Conservation (phyloP, 2,888 invertebrate genomes). For the Venustoraphidia nigricollis region DNA sequence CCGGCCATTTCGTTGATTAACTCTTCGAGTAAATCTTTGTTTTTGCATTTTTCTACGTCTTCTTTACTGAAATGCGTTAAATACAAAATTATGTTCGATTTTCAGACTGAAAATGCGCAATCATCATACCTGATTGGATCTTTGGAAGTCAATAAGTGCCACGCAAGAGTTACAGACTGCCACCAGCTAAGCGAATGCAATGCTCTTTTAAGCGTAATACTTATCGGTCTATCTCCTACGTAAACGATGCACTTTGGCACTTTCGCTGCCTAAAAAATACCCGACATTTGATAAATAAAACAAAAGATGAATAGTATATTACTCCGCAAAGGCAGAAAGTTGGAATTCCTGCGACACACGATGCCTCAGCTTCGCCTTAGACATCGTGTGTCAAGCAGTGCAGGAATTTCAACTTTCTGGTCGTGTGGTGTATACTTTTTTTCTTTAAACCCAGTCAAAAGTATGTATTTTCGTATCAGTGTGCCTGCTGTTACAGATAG, state of each 20-base stretch:
- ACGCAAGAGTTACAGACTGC: constrained; percentile 75
- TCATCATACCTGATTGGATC: constrained; percentile 56
- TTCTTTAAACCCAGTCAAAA: too few relatives aligned
- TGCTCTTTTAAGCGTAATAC: constrained; percentile 82
- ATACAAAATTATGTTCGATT: background rate
- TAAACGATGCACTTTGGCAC: constrained; percentile 71
- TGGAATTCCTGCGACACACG: too few relatives aligned
- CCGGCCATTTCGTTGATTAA: constrained; percentile 85
- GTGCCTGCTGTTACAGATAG: too few relatives aligned
- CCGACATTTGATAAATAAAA: background rate
- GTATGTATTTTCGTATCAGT: too few relatives aligned
- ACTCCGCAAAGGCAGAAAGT: too few relatives aligned
- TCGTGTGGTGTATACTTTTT: too few relatives aligned
- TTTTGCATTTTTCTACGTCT: constrained; percentile 90
- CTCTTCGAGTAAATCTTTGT: constrained; percentile 79
- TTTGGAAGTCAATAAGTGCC: constrained; percentile 69
- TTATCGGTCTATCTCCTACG: constrained; percentile 87
- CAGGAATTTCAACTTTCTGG: too few relatives aligned
- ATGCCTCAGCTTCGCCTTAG: too few relatives aligned
- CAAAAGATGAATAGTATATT: too few relatives aligned
- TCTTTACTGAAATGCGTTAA: constrained; percentile 46
- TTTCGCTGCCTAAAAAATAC: constrained; percentile 47
- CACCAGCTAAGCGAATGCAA: constrained; percentile 73
- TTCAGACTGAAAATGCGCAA: background rate
- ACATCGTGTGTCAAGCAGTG: too few relatives aligned